Conservation (phyloP, 2,888 invertebrate species). For the Nemurella pictetii region DNA sequence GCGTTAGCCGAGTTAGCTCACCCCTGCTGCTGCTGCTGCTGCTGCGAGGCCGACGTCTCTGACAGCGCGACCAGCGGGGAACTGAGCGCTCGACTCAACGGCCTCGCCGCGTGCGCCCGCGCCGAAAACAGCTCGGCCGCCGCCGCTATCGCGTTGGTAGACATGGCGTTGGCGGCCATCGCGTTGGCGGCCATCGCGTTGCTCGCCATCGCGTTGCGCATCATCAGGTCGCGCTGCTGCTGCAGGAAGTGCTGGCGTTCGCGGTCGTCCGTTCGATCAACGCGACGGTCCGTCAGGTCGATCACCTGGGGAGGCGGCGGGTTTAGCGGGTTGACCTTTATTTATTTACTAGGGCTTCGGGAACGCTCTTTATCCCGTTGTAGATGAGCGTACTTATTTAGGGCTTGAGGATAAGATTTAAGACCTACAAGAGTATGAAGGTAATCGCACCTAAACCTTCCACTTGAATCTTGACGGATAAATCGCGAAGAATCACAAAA, state of each 20-base stretch:
- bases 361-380: too few species aligned
- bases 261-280: conserved; percentile 49
- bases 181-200: too few species aligned
- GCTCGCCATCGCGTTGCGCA: conserved; percentile 59
- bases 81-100: conserved; percentile 80
- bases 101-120: conserved; percentile 56
- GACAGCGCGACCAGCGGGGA: conserved; percentile 77
- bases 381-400: too few species aligned
- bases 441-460: too few species aligned
- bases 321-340: too few species aligned
- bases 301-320: conserved; percentile 60
- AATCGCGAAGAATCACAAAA: too few species aligned
- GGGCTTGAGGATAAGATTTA: too few species aligned
- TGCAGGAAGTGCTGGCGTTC: conserved; percentile 65
- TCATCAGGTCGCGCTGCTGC: conserved; percentile 66
- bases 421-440: too few species aligned
- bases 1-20: too few species aligned
- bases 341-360: too few species aligned
- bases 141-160: conserved; percentile 42
- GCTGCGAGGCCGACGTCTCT: conserved; percentile 36
- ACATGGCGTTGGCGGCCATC: too few species aligned
- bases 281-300: conserved; percentile 72
- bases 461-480: too few species aligned
- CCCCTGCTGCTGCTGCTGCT: background rate
- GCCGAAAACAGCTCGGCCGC: conserved; percentile 30